phyloP scores from a whole-genome alignment of 2,113 vertebrate species.

The Antigone vipio region DNA sequence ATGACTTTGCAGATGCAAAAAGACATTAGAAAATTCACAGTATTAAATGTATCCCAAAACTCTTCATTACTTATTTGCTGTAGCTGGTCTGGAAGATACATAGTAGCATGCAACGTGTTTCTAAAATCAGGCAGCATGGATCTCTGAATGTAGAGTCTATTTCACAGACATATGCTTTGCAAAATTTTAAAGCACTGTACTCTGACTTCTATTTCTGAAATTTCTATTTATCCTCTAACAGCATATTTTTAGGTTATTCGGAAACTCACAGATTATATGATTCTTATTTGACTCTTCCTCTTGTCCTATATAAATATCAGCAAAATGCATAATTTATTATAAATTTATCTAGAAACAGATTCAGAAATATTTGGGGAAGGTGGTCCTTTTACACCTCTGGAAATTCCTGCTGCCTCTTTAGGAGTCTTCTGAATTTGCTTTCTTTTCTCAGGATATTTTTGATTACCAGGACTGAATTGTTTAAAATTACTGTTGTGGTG shows the following conservation, averaged over 20 bases:
- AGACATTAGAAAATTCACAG: neutral
- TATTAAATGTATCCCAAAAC: neutral
- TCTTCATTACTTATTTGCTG: neutral
- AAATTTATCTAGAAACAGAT: neutral
- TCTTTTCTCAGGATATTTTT: neutral
- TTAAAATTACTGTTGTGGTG: neutral
- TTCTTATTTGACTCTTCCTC: neutral
- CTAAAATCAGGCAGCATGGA: neutral
- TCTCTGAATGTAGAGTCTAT: neutral
- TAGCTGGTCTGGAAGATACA: neutral
- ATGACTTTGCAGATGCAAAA: neutral
- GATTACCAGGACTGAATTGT: neutral
- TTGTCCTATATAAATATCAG: neutral
- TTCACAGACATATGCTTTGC: neutral
- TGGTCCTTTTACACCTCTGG: neutral
- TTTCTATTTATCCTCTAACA: neutral
- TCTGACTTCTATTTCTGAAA: slow-evolving; percentile 6
- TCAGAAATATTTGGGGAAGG: neutral
- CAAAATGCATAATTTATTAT: neutral
- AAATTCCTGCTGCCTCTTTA: neutral
- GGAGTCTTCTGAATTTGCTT: neutral
- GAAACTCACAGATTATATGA: neutral
- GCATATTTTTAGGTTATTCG: neutral
- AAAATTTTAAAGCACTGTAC: neutral
- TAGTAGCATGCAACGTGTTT: neutral